Conservation (phyloP, 2,797 vertebrate genomes). For the Danionella dracula region DNA sequence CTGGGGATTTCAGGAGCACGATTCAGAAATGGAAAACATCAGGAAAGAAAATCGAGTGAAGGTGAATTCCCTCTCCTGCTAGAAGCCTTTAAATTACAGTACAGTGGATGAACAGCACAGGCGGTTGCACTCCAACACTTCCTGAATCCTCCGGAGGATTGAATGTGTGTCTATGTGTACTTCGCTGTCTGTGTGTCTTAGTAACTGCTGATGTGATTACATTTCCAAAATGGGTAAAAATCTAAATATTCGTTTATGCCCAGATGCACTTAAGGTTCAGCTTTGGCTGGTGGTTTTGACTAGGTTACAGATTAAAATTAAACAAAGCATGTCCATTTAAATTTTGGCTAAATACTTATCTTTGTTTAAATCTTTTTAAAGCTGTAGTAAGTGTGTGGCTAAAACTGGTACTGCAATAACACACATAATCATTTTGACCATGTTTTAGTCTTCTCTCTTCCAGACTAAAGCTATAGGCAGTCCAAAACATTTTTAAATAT, state of each 20-base stretch:
- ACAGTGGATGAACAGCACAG: neutral
- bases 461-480: too few species aligned
- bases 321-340: too few species aligned
- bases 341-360: too few species aligned
- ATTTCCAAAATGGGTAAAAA: neutral
- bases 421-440: too few species aligned
- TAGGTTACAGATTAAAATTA: too few species aligned
- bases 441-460: too few species aligned
- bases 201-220: neutral
- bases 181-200: neutral
- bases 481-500: too few species aligned
- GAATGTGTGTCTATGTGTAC: neutral
- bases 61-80: neutral
- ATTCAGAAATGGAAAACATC: slow-evolving; percentile 5
- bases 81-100: slow-evolving; percentile 13
- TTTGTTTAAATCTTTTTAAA: too few species aligned
- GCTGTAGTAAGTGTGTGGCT: too few species aligned
- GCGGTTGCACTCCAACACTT: slow-evolving; percentile 14
- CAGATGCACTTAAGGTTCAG: neutral
- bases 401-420: too few species aligned
- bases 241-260: neutral
- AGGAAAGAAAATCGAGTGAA: neutral
- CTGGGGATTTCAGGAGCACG: slow-evolving; percentile 87
- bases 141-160: slow-evolving; percentile 7
- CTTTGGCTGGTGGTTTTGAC: neutral